phyloP scores from a whole-genome alignment of 2,888 invertebrate species.

The Xestia rhomboidea region DNA sequence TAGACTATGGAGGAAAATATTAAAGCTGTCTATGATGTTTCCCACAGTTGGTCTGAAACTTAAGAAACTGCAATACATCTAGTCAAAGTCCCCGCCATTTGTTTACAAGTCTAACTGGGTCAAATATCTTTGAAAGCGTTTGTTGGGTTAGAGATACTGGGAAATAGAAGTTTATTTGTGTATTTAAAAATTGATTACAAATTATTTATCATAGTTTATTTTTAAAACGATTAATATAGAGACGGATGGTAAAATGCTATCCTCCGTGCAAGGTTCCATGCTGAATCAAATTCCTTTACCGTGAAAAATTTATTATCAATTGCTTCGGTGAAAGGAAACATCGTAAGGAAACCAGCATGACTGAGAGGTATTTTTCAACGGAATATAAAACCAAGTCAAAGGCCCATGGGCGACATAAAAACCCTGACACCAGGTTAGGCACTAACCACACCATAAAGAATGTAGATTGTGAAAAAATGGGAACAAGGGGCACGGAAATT shows the following conservation, averaged over 20 bases:
- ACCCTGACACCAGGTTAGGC: too few relatives aligned
- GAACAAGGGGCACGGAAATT: background rate
- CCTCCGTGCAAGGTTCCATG: background rate
- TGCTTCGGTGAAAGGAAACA: too few relatives aligned
- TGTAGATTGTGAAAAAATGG: background rate
- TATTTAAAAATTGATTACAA: slow-evolving; percentile 1
- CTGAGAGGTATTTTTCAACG: too few relatives aligned
- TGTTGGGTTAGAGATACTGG: slow-evolving; percentile 15
- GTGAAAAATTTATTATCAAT: background rate
- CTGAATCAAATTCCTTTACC: background rate
- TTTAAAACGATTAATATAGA: background rate
- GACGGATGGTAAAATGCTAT: too few relatives aligned
- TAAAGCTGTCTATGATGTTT: background rate
- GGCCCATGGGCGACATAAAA: too few relatives aligned
- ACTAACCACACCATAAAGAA: too few relatives aligned
- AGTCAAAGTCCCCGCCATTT: slow-evolving; percentile 22
- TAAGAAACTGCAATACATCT: slow-evolving; percentile 34
- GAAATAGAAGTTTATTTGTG: background rate
- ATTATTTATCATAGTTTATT: background rate
- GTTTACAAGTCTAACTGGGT: slow-evolving; percentile 35
- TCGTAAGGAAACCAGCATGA: too few relatives aligned
- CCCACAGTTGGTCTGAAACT: background rate
- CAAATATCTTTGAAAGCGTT: slow-evolving; percentile 37
- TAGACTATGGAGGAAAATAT: background rate
- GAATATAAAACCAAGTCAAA: too few relatives aligned